Percentiles rank a stretch among this genome's conserved stretches.
phyloP scores from a whole-genome alignment of 92 coral and sea anemone genomes.

The Blastomussa wellsi region DNA sequence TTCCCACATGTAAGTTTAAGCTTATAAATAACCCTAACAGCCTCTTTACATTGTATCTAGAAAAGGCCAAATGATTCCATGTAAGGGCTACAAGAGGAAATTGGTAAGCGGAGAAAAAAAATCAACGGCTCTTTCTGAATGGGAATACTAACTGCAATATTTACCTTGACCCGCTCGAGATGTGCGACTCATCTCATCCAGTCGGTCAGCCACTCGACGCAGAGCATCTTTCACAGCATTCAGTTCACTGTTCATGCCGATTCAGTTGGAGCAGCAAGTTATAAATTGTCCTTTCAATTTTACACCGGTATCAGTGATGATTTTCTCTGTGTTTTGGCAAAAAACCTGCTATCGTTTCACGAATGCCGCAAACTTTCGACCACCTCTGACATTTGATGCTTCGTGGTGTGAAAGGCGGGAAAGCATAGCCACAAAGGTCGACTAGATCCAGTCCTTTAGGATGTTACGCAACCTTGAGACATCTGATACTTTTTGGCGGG shows the following conservation, averaged over 20 bases:
- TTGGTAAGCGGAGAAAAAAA: not conserved
- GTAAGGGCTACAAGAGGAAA: not conserved
- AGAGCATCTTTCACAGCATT: conserved; percentile 9
- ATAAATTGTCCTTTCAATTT: too few species aligned
- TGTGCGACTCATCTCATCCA: conserved; percentile 3
- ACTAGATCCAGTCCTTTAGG: not conserved
- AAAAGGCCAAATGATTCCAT: not conserved
- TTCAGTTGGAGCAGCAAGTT: too few species aligned
- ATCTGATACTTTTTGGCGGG: too few species aligned
- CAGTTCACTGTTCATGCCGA: not conserved
- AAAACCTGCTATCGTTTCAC: too few species aligned
- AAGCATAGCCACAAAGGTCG: too few species aligned
- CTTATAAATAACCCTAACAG: too few species aligned
- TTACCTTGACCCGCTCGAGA: conserved; percentile 10
- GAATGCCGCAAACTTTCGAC: conserved; percentile 7
- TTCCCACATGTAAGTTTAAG: not conserved
- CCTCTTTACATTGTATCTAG: not conserved
- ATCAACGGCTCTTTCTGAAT: too few species aligned
- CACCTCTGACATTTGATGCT: conserved; percentile 8
- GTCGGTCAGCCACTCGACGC: conserved; percentile 17
- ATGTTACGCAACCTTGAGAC: too few species aligned
- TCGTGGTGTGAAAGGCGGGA: too few species aligned
- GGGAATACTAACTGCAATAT: not conserved
- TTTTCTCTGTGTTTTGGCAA: too few species aligned
- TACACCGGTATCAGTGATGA: not conserved